phyloP scores from a whole-genome alignment of 1,140 invertebrate species.

The Drosophila sucinea region DNA sequence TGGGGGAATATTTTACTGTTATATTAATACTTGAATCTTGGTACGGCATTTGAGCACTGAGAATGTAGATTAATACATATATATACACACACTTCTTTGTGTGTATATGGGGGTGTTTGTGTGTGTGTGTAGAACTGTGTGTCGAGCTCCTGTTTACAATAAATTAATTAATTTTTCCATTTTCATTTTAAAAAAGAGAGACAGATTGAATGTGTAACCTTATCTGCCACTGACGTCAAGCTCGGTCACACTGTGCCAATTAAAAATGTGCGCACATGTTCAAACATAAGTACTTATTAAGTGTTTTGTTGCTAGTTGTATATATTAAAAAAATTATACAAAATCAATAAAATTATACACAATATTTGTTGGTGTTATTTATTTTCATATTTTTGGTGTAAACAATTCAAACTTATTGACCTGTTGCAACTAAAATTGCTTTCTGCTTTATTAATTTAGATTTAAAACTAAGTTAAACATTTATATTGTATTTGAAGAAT shows the following conservation, averaged over 20 bases:
- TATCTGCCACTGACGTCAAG: conserved; percentile 60
- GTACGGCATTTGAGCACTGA: conserved; percentile 61
- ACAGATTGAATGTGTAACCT: conserved; percentile 46
- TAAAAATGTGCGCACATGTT: conserved; percentile 44
- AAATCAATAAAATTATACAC: conserved; percentile 70
- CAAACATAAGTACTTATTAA: background rate
- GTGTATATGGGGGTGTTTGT: conserved; percentile 37
- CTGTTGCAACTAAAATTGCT: conserved; percentile 68
- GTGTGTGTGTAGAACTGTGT: background rate
- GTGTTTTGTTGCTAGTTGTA: conserved; percentile 29
- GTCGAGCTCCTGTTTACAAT: background rate
- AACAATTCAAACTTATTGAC: conserved; percentile 77
- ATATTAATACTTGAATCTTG: conserved; percentile 66
- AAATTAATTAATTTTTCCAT: conserved; percentile 9
- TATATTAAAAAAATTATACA: conserved; percentile 48
- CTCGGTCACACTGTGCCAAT: conserved; percentile 62
- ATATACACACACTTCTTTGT: conserved; percentile 1
- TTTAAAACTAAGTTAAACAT: conserved; percentile 80
- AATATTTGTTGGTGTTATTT: conserved; percentile 57
- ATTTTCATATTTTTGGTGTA: conserved; percentile 81
- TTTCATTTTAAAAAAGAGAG: conserved; percentile 4
- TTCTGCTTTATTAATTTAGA: conserved; percentile 27
- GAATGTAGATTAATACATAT: conserved; percentile 54
- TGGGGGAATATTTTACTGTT: conserved; percentile 18
- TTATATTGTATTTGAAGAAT: conserved; percentile 56